These are phyloP conservation scores for Cygnus atratus DNA, from an alignment of 2,113 vertebrate species.

Conservation along the genomic window DNA sequence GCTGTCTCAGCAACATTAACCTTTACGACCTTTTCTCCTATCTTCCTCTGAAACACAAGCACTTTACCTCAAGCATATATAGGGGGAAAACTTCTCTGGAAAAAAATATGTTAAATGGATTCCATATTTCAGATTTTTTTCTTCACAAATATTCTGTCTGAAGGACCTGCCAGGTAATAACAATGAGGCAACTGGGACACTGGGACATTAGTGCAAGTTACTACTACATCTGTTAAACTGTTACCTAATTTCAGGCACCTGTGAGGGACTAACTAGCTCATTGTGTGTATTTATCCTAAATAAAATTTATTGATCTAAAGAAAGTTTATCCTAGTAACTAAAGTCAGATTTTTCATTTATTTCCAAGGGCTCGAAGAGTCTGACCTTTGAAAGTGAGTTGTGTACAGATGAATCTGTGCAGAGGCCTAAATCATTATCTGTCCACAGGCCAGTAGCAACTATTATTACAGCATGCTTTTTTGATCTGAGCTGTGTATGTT, in stretches of 20 bases:
- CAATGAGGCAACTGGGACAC: neutral
- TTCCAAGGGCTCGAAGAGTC: neutral
- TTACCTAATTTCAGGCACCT: neutral
- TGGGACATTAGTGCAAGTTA: neutral
- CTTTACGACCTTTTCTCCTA: neutral
- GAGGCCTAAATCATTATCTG: neutral
- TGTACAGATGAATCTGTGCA: neutral
- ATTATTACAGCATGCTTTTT: neutral
- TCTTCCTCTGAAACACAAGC: neutral
- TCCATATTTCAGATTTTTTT: neutral
- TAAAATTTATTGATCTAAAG: neutral
- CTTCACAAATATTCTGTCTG: neutral
- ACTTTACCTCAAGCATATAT: neutral
- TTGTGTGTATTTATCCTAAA: neutral
- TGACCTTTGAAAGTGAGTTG: neutral
- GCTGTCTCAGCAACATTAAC: neutral
- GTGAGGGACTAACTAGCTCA: neutral
- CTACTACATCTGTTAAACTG: neutral
- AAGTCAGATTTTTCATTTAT: neutral
- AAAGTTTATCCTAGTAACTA: neutral
- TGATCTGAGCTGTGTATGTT: neutral
- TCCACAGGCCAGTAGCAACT: neutral
- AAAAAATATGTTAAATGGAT: neutral
- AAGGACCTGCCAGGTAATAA: neutral
- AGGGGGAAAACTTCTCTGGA: neutral